Base-by-base conservation (phyloP, 2,797 vertebrate species). In the Neosalanx taihuensis region DNA sequence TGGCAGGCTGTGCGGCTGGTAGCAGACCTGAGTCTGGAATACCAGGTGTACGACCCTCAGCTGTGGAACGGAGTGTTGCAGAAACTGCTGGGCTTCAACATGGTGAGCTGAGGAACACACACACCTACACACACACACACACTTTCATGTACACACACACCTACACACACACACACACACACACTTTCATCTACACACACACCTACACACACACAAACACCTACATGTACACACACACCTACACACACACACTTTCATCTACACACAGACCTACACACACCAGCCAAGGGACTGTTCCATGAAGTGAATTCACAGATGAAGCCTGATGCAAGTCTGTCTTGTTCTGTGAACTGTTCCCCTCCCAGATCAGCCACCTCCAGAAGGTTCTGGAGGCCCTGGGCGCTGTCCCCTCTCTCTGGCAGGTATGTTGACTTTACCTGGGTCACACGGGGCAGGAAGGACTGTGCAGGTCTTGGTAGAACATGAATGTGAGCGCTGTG, bases 31-130 rank as follows among this genome's bases (percentile, higher is more conserved):
- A 94, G 96, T 67, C 83, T 98, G 68, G 96, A 99, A 79, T 99
- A 97, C 76, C 88, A 90, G 78, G 93, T 99, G 0, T 95, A 94
- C 1, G 96, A 99, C 75, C 79, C 90, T 46, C 94, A 95, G 72
- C 92, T 99, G 58, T 99, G 97, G 98, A 97, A 95, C 59, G 92
- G 91, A 62, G 86, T 99, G 10, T 85, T 99, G 17, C 97, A 98
- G 87, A 99, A 99, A 82, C 91, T 99, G 65, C 88, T 98, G 13
- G 84, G 89, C 41, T 98, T 98, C 86, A 95, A 92, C 60, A 90
- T 96, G 96, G 98, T 98, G 83, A 90, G 92, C 51, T 0, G 58
- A 15, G 37, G 26, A n/a, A 56, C 51, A 56, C 51, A 56, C 18
- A 17, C 51, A 56, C 51, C 2, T 17, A 13, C 2, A 17, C 49